Percentiles rank a stretch among this genome's conserved stretches.
phyloP scores from a whole-genome alignment of 2,888 invertebrate genomes.

The Dusona sp. region DNA sequence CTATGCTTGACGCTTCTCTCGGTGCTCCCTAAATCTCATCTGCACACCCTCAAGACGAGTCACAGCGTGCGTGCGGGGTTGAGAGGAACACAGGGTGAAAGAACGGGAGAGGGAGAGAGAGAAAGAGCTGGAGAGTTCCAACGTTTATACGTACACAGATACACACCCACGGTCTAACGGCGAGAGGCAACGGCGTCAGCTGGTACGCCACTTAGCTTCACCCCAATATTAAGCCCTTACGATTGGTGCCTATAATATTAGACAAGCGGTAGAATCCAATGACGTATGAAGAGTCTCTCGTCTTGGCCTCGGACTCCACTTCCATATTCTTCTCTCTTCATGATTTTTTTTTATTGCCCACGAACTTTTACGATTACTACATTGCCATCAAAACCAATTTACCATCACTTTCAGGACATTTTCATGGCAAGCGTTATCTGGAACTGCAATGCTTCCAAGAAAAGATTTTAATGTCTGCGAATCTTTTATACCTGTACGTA shows the following conservation, averaged over 20 bases:
- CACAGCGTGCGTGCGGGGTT: slow-evolving; percentile 82
- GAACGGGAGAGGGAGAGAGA: slow-evolving; percentile 48
- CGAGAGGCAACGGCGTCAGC: slow-evolving; percentile 85
- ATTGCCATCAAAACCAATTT: slow-evolving; percentile 63
- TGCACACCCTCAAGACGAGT: slow-evolving; percentile 84
- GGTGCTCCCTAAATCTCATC: slow-evolving; percentile 83
- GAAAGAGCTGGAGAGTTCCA: slow-evolving; percentile 57
- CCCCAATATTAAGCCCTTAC: slow-evolving; percentile 85
- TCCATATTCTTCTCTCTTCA: slow-evolving; percentile 44
- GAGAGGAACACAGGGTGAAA: slow-evolving; percentile 74
- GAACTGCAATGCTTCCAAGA: neutral
- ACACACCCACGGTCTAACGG: slow-evolving; percentile 41
- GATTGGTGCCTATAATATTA: slow-evolving; percentile 84
- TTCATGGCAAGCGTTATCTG: slow-evolving; percentile 34
- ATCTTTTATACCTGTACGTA: neutral
- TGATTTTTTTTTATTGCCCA: slow-evolving; percentile 40
- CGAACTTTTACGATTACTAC: slow-evolving; percentile 61
- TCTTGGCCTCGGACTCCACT: slow-evolving; percentile 43
- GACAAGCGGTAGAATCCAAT: slow-evolving; percentile 83
- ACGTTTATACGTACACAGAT: slow-evolving; percentile 23
- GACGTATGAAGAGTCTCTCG: slow-evolving; percentile 78
- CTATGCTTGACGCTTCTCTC: slow-evolving; percentile 75
- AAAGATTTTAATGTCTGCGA: neutral
- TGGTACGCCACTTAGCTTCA: slow-evolving; percentile 86
- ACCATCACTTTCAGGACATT: slow-evolving; percentile 48